phyloP scores from a whole-genome alignment of 2,113 vertebrate genomes.

The Cavia aperea region DNA sequence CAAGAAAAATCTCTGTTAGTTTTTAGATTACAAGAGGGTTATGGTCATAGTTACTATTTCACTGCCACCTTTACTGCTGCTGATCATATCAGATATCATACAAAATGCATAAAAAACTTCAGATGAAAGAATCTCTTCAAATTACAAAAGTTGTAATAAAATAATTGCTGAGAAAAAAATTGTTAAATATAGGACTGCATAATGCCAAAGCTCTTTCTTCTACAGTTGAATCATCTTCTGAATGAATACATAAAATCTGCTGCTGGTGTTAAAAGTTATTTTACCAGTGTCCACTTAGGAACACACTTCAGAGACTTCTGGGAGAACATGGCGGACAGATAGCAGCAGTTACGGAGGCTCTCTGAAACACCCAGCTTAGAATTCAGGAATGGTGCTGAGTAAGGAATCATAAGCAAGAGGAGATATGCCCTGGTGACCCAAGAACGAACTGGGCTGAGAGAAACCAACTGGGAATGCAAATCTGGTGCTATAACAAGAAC shows the following conservation, averaged over 20 bases:
- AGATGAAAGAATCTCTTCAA: neutral
- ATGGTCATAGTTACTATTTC: conserved; percentile 96
- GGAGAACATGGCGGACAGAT: too few relatives aligned
- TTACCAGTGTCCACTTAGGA: neutral
- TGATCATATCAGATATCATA: conserved; percentile 95
- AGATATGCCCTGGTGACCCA: too few relatives aligned
- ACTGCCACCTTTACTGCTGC: conserved; percentile 89
- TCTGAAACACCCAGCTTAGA: too few relatives aligned
- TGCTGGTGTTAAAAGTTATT: conserved; percentile 35
- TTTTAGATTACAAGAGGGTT: conserved; percentile 95
- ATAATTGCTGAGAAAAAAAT: conserved; percentile 53
- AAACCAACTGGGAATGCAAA: too few relatives aligned
- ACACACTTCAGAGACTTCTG: neutral
- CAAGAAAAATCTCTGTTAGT: conserved; percentile 88
- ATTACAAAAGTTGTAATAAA: conserved; percentile 8
- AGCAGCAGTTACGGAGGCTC: too few relatives aligned
- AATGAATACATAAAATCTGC: conserved; percentile 54
- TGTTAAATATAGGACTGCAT: conserved; percentile 11
- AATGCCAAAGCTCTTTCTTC: conserved; percentile 14
- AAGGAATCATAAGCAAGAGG: too few relatives aligned
- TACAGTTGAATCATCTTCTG: conserved; percentile 10
- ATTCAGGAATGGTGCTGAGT: too few relatives aligned
- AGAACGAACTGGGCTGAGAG: too few relatives aligned
- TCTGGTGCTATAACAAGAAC: too few relatives aligned
- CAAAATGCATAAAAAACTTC: conserved; percentile 82